Base-by-base conservation (phyloP, 2,888 invertebrate genomes). In the Platypus cylindrus region DNA sequence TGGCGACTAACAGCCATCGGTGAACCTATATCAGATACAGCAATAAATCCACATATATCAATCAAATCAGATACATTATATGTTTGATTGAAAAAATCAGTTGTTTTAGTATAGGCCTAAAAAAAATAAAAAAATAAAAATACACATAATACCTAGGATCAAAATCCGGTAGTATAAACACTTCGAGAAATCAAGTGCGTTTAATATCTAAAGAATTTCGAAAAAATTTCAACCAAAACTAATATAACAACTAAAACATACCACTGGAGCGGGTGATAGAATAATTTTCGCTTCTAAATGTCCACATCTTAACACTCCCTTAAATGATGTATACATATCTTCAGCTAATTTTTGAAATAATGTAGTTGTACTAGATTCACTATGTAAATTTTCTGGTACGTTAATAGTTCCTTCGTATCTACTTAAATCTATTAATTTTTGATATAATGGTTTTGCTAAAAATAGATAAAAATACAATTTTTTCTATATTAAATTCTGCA, bases 1-100 rank as follows among this genome's bases (percentile, higher is more conserved):
- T 95, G 94, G 23, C 91, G 73, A 41, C 91, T 91, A 40, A 90
- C 68, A 2, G 87, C 84, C 54, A 89, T 86, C 2, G 94, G 94
- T 37, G 90, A 93, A 18, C 84, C 84, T 32, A 93, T 75, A 55
- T 94, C 93, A 3, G 78, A 73, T 5, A 89, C 75, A n/a, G 80
- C 73, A 32, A 95, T 63, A 55, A 90, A 94, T 0, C 94, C 94
- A 53, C 86, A 76, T 12, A 94, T 75, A 55, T 84, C 80, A 34
- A 94, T 68, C 32, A 75, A 73, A 38, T 75, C 77, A 1, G 82
- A 74, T 32, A 90, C 66, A 41, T 70, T 72, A 56, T 63, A 70
- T 37, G 64, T 73, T 42, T 62, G 68, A 38, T 57, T 66, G 55
- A 69, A 79, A 54, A 75, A 81, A 53, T 81, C 78, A 1, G 71